These are phyloP conservation scores for Gavialis gangeticus DNA, from an alignment of 2,113 vertebrate genomes.

Conservation along the genomic window DNA sequence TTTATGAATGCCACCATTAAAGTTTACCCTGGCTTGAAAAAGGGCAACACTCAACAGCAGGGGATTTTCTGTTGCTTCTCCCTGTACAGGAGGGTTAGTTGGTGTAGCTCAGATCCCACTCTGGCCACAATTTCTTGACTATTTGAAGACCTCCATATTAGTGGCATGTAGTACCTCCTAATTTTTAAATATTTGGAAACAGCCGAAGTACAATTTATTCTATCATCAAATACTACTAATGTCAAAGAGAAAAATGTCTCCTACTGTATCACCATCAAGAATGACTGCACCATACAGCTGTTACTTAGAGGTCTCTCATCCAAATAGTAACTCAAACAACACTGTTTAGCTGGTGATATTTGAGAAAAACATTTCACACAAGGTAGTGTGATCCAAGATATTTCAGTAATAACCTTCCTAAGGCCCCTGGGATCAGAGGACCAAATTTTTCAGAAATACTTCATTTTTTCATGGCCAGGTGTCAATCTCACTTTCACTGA, in stretches of 20 bases:
- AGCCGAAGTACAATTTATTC: too few species aligned
- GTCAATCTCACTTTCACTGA: neutral
- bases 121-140: neutral
- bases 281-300: neutral
- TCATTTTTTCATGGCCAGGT: neutral
- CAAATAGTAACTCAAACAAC: neutral
- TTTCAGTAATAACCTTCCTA: neutral
- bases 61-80: neutral
- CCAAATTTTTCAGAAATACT: rapidly evolving
- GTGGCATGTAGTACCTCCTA: neutral
- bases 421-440: neutral
- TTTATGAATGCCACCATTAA: neutral
- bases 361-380: neutral
- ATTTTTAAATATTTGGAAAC: neutral
- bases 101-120: neutral
- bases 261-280: neutral
- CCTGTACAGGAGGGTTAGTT: too few species aligned
- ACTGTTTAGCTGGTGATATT: neutral
- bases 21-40: neutral
- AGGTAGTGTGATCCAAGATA: neutral
- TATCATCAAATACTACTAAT: too few species aligned
- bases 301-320: neutral
- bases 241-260: neutral
- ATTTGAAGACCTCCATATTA: neutral
- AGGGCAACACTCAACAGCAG: neutral